Percentiles rank a stretch among this genome's conserved stretches.
Evolutionary conservation across 1,140 invertebrate genomes (phyloP).

Genomic region (Aphaenogaster floridana): DNA sequence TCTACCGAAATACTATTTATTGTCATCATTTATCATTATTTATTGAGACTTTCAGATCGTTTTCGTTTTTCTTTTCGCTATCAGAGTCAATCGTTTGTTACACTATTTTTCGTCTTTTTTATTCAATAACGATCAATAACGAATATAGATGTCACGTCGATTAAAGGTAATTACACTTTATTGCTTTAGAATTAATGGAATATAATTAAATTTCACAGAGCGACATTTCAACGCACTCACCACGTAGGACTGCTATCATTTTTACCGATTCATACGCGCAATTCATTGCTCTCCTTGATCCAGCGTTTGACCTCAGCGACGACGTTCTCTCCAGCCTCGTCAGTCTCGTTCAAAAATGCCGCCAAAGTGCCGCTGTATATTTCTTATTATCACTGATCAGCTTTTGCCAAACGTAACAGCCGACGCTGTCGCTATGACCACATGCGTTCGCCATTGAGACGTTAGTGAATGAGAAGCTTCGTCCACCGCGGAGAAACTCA

Average conservation of each 20-base stretch:
- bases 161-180: neutral
- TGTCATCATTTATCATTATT: no score
- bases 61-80: no score
- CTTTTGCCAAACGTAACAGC: neutral
- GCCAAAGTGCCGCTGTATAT: constrained; percentile 70
- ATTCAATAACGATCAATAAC: no score
- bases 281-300: constrained; percentile 73
- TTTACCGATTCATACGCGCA: constrained; percentile 77
- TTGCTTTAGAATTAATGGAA: neutral
- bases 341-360: constrained; percentile 80
- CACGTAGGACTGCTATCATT: neutral
- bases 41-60: no score
- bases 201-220: neutral
- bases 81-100: no score
- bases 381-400: constrained; percentile 69
- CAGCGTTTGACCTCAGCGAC: constrained; percentile 80
- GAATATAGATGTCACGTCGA: neutral
- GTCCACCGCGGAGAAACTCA: neutral
- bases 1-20: no score
- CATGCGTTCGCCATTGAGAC: neutral
- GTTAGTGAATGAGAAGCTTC: neutral
- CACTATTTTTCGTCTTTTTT: no score
- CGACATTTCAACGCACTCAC: neutral
- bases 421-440: no score
- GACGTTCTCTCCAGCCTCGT: constrained; percentile 72